A percentile compares a stretch with the other conserved stretches of the same genome.
Evolutionary conservation across 2,888 invertebrate species (phyloP).

Genomic region (Xanthia togata): DNA sequence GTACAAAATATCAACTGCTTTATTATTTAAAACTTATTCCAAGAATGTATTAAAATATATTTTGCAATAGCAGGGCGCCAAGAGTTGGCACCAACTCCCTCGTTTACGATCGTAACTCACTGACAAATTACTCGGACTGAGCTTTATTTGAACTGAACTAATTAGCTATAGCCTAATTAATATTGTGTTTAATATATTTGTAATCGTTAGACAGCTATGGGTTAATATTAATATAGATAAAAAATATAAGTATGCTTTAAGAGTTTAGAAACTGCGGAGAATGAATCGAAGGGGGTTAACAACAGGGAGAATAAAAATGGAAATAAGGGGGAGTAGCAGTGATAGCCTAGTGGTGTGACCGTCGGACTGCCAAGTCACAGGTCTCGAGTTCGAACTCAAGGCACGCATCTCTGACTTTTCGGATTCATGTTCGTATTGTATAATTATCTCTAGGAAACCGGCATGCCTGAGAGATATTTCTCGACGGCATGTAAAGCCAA

Average conservation of each 20-base stretch:
- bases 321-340: too few relatives aligned
- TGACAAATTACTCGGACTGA: conserved; percentile 49
- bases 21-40: conserved; percentile 42
- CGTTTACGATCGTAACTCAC: conserved; percentile 42
- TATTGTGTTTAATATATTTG: background rate
- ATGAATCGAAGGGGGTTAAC: too few relatives aligned
- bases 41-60: conserved; percentile 44
- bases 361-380: too few relatives aligned
- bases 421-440: too few relatives aligned
- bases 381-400: too few relatives aligned
- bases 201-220: background rate
- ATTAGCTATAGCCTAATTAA: conserved; percentile 28
- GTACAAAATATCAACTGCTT: conserved; percentile 42
- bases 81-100: conserved; percentile 42
- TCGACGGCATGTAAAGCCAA: too few relatives aligned
- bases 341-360: too few relatives aligned
- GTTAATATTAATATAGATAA: too few relatives aligned
- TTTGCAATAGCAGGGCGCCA: conserved; percentile 57
- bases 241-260: background rate
- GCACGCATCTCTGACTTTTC: too few relatives aligned
- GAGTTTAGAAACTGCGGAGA: background rate
- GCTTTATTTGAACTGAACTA: conserved; percentile 27
- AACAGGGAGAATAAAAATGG: background rate
- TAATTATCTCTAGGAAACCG: too few relatives aligned
- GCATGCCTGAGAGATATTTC: too few relatives aligned